A percentile compares a stretch with the other conserved stretches of the same genome.
These are phyloP conservation scores for Polyommatus iphigenia DNA, from an alignment of 2,888 invertebrate species.

Conservation along the genomic window DNA sequence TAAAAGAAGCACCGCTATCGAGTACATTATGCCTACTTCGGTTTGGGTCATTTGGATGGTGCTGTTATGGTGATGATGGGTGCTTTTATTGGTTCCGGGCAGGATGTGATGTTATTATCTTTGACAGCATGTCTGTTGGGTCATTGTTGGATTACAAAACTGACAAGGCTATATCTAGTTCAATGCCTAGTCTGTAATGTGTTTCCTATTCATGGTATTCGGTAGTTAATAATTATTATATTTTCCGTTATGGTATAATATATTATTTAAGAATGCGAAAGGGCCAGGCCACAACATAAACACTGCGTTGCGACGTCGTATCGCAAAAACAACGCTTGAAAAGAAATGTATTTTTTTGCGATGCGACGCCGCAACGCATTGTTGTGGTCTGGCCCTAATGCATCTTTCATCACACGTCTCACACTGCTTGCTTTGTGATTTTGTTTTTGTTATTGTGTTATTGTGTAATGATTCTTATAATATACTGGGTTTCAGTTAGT, in stretches of 20 bases:
- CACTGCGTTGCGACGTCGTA: no score
- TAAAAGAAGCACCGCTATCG: slow-evolving; percentile 46
- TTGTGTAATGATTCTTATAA: no score
- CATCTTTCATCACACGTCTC: no score
- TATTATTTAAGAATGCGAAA: background rate
- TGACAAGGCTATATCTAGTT: background rate
- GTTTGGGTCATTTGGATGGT: slow-evolving; percentile 26
- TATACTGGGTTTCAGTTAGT: no score
- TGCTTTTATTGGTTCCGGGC: slow-evolving; percentile 49
- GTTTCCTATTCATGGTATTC: background rate
- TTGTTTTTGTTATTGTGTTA: no score
- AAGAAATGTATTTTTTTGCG: no score
- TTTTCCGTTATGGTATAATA: background rate
- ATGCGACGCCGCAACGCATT: no score
- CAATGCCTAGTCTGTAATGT: background rate
- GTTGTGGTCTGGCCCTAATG: no score
- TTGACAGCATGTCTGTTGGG: slow-evolving; percentile 48
- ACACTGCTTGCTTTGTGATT: no score
- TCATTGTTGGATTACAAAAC: slow-evolving; percentile 21
- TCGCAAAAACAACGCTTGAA: no score
- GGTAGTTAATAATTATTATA: background rate
- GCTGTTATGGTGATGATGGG: no score
- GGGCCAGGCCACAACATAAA: no score
- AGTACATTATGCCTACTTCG: slow-evolving; percentile 51
- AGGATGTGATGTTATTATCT: slow-evolving; percentile 57